A percentile compares a stretch with the other conserved stretches of the same genome.
Evolutionary conservation across 1,140 invertebrate genomes (phyloP).

Genomic region (Lycorma delicatula): DNA sequence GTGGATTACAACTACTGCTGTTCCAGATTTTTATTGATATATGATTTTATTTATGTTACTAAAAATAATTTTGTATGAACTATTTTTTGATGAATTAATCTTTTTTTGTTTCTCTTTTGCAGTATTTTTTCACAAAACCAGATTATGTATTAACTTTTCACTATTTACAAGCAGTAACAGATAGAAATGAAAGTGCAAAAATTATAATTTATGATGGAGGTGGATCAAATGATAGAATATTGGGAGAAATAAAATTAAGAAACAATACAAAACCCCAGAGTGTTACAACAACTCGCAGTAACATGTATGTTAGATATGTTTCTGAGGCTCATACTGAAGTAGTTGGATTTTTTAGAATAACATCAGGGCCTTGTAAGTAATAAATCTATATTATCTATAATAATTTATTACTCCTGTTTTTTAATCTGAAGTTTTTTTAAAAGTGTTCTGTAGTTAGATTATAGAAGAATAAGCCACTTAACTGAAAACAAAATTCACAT

Average conservation of each 20-base stretch:
- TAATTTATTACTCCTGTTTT: conserved; percentile 2
- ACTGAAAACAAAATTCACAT: too few relatives aligned
- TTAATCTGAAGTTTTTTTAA: too few relatives aligned
- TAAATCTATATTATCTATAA: conserved; percentile 12
- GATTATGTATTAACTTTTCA: conserved; percentile 75
- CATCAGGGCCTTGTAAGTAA: conserved; percentile 55
- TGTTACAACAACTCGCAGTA: conserved; percentile 64
- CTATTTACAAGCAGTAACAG: conserved; percentile 67
- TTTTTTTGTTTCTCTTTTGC: too few relatives aligned
- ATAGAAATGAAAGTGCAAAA: conserved; percentile 58
- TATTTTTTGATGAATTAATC: too few relatives aligned
- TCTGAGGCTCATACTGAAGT: conserved; percentile 59
- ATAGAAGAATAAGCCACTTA: too few relatives aligned
- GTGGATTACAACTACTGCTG: too few relatives aligned
- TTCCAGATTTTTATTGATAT: too few relatives aligned
- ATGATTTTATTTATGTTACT: too few relatives aligned
- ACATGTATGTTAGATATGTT: conserved; percentile 65
- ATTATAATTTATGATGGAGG: conserved; percentile 73
- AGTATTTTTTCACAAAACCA: conserved; percentile 60
- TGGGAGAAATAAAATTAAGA: conserved; percentile 55
- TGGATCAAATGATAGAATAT: conserved; percentile 53
- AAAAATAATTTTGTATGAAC: too few relatives aligned
- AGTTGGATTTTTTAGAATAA: conserved; percentile 63
- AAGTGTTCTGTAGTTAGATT: too few relatives aligned
- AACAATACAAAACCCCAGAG: conserved; percentile 80